These are phyloP conservation scores for Amphilophus citrinellus DNA, from an alignment of 2,113 vertebrate species.

Conservation along the genomic window DNA sequence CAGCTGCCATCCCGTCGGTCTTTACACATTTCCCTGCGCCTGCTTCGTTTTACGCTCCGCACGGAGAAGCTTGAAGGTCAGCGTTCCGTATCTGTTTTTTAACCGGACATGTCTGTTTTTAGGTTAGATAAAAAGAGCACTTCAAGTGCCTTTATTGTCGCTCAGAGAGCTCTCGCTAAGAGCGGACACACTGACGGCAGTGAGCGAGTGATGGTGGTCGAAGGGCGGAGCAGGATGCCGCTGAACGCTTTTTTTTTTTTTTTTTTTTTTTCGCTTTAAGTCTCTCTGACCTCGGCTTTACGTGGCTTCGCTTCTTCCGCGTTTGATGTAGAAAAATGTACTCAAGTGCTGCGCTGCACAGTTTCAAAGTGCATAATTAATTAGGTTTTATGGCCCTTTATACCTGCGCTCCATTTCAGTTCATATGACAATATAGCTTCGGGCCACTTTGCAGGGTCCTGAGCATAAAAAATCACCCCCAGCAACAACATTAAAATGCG, in stretches of 20 bases:
- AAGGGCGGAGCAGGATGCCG: conserved; percentile 37
- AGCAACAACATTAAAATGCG: neutral
- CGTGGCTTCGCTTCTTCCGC: conserved; percentile 7
- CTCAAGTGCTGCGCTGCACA: too few species aligned
- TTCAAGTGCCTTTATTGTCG: too few species aligned
- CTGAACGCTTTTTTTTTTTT: neutral
- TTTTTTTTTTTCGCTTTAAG: neutral
- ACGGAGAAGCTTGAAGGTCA: neutral
- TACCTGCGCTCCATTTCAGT: neutral
- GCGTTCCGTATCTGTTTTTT: neutral
- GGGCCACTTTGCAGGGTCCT: neutral
- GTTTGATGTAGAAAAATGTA: neutral
- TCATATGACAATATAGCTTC: neutral
- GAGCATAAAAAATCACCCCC: neutral
- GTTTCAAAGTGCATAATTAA: neutral
- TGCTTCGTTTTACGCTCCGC: neutral
- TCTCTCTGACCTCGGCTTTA: neutral
- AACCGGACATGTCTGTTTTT: neutral
- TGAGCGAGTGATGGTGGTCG: neutral
- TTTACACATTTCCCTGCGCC: neutral
- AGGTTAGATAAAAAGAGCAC: neutral
- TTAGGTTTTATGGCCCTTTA: neutral
- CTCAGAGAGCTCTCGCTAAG: neutral
- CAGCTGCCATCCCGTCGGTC: neutral
- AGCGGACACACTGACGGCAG: neutral